Evolutionary conservation across 2,797 vertebrate genomes (phyloP).

Genomic region (Pteronotus mesoamericanus): DNA sequence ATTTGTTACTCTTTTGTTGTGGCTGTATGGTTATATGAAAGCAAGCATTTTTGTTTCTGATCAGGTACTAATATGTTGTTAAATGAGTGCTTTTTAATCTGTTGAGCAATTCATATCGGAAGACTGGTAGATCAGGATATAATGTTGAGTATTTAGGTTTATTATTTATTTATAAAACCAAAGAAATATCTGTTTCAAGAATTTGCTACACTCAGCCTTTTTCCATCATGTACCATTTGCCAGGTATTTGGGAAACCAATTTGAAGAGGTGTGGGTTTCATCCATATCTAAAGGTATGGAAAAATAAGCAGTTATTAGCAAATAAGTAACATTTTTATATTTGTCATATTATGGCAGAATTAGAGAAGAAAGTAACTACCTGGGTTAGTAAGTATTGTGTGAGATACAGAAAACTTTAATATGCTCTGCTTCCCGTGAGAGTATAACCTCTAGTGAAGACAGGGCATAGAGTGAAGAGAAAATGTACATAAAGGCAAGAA

Average conservation of each 20-base stretch:
- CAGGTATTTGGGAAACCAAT: background rate
- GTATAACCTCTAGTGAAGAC: background rate
- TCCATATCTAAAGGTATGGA: background rate
- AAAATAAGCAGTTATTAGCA: background rate
- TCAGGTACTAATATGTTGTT: background rate
- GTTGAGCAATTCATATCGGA: background rate
- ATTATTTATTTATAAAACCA: background rate
- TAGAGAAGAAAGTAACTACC: background rate
- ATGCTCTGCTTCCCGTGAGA: background rate
- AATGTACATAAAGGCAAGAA: background rate
- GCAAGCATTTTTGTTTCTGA: slow-evolving; percentile 16
- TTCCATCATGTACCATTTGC: background rate
- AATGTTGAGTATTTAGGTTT: background rate
- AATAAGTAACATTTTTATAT: background rate
- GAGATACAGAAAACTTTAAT: background rate
- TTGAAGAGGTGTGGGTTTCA: background rate
- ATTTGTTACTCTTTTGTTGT: slow-evolving; percentile 17
- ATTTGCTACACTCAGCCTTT: background rate
- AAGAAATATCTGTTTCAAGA: background rate
- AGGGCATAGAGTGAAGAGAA: background rate
- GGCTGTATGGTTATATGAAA: background rate
- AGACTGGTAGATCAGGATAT: background rate
- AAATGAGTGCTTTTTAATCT: slow-evolving; percentile 6
- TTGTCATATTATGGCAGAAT: background rate
- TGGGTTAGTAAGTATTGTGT: background rate